Percentiles rank a stretch among this genome's conserved stretches.
Conservation (phyloP, 2,888 invertebrate genomes). For the Amiota minor region DNA sequence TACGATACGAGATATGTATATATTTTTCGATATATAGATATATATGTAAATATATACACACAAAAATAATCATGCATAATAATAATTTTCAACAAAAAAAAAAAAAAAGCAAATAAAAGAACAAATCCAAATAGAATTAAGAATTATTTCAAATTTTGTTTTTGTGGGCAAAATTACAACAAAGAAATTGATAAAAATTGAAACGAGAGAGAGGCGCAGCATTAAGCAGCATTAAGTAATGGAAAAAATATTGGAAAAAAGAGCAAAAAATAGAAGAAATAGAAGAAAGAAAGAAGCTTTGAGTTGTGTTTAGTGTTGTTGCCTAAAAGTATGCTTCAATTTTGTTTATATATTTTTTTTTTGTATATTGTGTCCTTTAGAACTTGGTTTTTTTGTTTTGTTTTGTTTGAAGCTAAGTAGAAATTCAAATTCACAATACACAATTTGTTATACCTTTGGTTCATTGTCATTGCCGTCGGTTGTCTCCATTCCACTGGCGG, state of each 20-base stretch:
- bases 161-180: conserved; percentile 6
- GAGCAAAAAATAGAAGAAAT: conserved; percentile 32
- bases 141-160: neutral
- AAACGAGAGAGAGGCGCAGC: too few relatives aligned
- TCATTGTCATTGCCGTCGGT: conserved; percentile 71
- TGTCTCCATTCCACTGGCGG: conserved; percentile 43
- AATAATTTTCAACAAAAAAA: neutral
- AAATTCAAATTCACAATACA: conserved; percentile 33
- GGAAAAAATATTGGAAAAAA: conserved; percentile 17
- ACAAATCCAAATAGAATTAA: conserved; percentile 14
- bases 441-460: conserved; percentile 68
- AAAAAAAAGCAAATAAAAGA: conserved; percentile 8
- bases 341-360: conserved; percentile 1
- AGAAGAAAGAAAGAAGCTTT: neutral
- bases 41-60: too few relatives aligned
- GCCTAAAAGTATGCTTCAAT: conserved; percentile 48
- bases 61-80: too few relatives aligned
- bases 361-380: neutral
- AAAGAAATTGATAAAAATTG: neutral
- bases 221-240: neutral
- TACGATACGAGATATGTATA: too few relatives aligned
- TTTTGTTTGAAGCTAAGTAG: conserved; percentile 39
- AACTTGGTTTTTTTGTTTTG: neutral
- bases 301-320: neutral
- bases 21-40: too few relatives aligned